Evolutionary conservation across 1,140 invertebrate genomes (phyloP), one percentile per base, ranked within the genome.

Genomic region (Centruroides vittatus): DNA sequence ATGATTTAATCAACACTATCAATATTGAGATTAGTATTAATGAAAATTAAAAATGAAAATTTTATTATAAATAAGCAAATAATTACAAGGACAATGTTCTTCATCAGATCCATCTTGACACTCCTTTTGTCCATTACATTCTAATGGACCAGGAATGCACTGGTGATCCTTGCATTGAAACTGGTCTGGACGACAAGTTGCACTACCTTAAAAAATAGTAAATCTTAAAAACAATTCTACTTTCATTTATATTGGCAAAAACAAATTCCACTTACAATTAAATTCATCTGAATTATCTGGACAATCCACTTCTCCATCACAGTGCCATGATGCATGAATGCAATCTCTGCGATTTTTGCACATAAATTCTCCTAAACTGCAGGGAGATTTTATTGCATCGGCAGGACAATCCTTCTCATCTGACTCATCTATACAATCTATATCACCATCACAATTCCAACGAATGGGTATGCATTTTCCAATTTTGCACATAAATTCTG

Each of bases 401-500:
- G 5, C 51, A 53, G 95, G 94, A 76, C 95, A 98, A 65, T 92
- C 87, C 70, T 89, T 82, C 75, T 99, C 96, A 73, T 99, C 96
- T 69, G 92, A 89, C 69, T 92, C 90, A 72, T 98, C 94, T 70
- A 94, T 56, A 61, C 77, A 95, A 61, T 78, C 77, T 34, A 47
- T 35, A 47, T 56, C 55, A 47, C 55, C 55, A 70, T 93, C 93
- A 70, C 91, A 94, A 2, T 93, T 87, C 76, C 82, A 86, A 0
- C 82, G 74, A 77, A 82, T 81, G 0, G 89, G 85, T 56, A 94
- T 93, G 68, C 91, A 94, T 9, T 93, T 80, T 0, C 90, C 88
- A 72, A 97, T 98, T 46, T 88, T 88, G 71, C 94, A 98, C 47
- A 85, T 82, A 74, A 98, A 98, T 71, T 98, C 93, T 54, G 86